Conservation (phyloP, 2,113 vertebrate species). For the Tragelaphus scriptus region DNA sequence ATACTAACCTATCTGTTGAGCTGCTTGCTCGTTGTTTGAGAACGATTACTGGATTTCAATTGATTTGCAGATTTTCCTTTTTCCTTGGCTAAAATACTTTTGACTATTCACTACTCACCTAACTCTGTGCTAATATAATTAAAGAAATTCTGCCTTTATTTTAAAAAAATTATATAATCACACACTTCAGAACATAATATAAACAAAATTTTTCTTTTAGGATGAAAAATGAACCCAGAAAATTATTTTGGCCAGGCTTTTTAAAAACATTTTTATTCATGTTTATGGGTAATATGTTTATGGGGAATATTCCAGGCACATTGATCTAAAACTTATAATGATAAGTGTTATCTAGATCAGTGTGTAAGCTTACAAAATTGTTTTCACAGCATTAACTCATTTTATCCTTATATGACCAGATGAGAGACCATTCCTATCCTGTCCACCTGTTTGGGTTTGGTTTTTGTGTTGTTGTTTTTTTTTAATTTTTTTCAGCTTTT, state of each 20-base stretch:
- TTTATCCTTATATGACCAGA: background rate
- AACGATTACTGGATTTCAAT: background rate
- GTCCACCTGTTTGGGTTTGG: background rate
- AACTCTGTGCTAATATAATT: background rate
- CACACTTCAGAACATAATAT: background rate
- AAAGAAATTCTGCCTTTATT: constrained; percentile 20
- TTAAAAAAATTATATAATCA: background rate
- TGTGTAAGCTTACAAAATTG: background rate
- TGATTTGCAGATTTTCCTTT: background rate
- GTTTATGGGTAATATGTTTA: background rate
- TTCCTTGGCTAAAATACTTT: background rate
- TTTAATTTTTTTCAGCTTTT: background rate
- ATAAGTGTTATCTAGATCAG: background rate
- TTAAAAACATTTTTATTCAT: background rate
- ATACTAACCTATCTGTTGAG: background rate
- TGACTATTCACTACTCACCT: background rate
- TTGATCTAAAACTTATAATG: background rate
- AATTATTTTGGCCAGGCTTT: background rate
- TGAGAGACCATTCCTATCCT: background rate
- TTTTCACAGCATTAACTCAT: background rate
- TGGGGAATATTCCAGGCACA: background rate
- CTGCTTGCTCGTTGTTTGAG: background rate
- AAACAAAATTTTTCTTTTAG: background rate
- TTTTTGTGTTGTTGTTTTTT: background rate
- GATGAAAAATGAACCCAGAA: background rate